Base-by-base conservation (phyloP, 2,888 invertebrate genomes). In the Lepidonotus clava region DNA sequence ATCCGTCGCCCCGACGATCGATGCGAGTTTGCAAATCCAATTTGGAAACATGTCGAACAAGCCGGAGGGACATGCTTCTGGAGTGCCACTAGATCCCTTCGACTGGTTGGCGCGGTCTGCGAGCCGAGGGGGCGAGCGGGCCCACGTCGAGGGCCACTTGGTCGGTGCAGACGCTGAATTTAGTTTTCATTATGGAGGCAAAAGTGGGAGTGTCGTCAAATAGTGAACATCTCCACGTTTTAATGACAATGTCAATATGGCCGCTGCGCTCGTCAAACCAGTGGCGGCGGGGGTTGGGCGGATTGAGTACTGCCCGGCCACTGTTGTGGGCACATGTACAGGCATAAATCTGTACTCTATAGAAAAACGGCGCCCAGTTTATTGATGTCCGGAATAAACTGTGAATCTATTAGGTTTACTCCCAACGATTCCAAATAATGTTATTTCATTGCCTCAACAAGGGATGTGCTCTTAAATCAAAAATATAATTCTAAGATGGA, bases 11-110 rank as follows among this genome's bases (percentile, higher is more conserved):
- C 80, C n/a, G 28, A 24, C 46, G 28, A 80, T 80, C 80, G 80
- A 80, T 80, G 46, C 41, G 18, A 51, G 32, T 80, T 80, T 46
- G 46, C 51, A 80, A 80, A 80, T 80, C 80, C 80, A 80, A 80
- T 80, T 80, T 80, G 80, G 80, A 80, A 76, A 76, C 76, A 76
- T 76, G 76, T 76, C 76, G 34, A 76, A 76, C 76, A 76, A 76
- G 76, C 76, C 36, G 76, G 24, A 11, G 24, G 76, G 38, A 51
- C 80, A 80, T 80, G 80, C 24, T 38, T 41, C 80, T 46, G 46
- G 28, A 80, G 80, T 32, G 46, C 46, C 80, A 46, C 41, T 80
- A 80, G 80, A 76, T 76, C 36, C 76, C 76, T 38, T 1, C 36
- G 76, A 2, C 2, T 14, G 14, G 76, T n/a, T 14, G 40, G 36